Evolutionary conservation across 2,888 invertebrate species (phyloP).

Genomic region (Leucophenga maculata): DNA sequence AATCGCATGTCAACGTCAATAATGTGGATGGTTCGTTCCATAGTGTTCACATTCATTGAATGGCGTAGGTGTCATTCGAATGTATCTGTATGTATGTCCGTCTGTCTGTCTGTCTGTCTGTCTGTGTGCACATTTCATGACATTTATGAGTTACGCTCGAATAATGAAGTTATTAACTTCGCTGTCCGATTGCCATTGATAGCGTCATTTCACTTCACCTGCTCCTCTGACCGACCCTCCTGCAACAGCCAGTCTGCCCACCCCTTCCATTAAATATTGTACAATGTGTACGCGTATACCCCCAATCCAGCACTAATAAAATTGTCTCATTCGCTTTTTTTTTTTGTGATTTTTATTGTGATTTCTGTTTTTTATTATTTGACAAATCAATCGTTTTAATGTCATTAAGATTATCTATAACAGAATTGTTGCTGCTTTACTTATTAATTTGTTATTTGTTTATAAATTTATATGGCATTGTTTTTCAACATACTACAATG

Average conservation of each 20-base stretch:
- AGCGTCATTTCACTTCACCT: neutral
- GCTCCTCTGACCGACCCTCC: neutral
- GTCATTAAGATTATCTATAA: slow-evolving; percentile 46
- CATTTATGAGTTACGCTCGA: slow-evolving; percentile 52
- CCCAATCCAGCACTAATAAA: too few species aligned
- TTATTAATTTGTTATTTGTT: slow-evolving; percentile 40
- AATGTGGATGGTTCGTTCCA: too few species aligned
- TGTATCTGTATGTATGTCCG: too few species aligned
- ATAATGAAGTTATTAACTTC: slow-evolving; percentile 61
- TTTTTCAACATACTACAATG: slow-evolving; percentile 32
- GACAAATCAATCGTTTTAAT: slow-evolving; percentile 64
- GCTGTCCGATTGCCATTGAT: slow-evolving; percentile 23
- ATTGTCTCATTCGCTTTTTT: neutral
- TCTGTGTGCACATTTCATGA: slow-evolving; percentile 38
- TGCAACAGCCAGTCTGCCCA: neutral
- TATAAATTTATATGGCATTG: slow-evolving; percentile 37
- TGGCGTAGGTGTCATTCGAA: neutral
- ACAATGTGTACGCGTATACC: too few species aligned
- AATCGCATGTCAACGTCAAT: neutral
- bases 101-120: slow-evolving; percentile 5
- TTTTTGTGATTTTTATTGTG: neutral
- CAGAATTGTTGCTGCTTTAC: slow-evolving; percentile 21
- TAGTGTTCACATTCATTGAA: neutral
- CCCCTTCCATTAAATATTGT: neutral
- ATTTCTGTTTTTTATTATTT: slow-evolving; percentile 45